These are phyloP conservation scores for Nebria ingens DNA, from an alignment of 1,140 invertebrate species.

Conservation along the genomic window DNA sequence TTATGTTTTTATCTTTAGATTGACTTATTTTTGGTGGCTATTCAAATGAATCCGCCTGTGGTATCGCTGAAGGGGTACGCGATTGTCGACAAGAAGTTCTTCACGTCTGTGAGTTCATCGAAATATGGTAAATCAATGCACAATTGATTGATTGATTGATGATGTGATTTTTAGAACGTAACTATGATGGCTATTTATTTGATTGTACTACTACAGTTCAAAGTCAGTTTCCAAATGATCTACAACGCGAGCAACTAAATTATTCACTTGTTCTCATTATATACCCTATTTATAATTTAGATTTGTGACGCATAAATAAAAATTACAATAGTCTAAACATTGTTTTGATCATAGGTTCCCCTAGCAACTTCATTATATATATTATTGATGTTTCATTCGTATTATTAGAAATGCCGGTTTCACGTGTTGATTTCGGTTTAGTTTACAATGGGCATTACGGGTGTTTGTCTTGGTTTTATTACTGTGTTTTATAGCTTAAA, in stretches of 20 bases:
- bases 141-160: too few relatives aligned
- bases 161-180: slow-evolving; percentile 37
- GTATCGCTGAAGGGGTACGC: slow-evolving; percentile 49
- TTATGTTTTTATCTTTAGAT: slow-evolving; percentile 34
- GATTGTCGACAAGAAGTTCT: slow-evolving; percentile 44
- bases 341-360: neutral
- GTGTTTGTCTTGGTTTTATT: neutral
- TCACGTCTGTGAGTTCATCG: slow-evolving; percentile 41
- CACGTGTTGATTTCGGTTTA: too few relatives aligned
- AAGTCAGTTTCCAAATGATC: slow-evolving; percentile 33
- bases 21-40: slow-evolving; percentile 47
- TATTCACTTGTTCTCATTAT: neutral
- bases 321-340: neutral
- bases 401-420: too few relatives aligned
- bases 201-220: slow-evolving; percentile 49
- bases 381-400: too few relatives aligned
- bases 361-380: neutral
- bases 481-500: neutral
- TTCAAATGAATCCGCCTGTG: slow-evolving; percentile 51
- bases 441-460: too few relatives aligned
- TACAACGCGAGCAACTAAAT: neutral
- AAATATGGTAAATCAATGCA: neutral
- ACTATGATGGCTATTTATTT: slow-evolving; percentile 48
- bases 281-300: neutral
- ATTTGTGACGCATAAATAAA: neutral